Conservation (phyloP, 2,797 vertebrate species). For the Oreochromis mossambicus region DNA sequence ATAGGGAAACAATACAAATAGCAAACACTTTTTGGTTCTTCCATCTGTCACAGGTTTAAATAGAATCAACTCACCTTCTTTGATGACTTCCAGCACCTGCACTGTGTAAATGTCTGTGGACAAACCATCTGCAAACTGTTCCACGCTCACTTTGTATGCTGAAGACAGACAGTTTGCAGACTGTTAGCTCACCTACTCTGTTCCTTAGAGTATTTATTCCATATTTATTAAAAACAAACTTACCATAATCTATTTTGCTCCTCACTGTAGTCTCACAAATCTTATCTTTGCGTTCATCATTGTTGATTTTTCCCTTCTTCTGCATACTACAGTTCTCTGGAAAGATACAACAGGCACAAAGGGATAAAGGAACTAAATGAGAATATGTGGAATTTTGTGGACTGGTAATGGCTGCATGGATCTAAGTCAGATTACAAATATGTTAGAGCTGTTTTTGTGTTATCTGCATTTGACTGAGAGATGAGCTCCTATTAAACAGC, state of each 20-base stretch:
- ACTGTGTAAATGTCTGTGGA: conserved; percentile 48
- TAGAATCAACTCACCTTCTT: conserved; percentile 49
- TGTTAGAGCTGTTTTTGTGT: neutral
- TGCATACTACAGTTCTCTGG: conserved; percentile 60
- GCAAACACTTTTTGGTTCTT: neutral
- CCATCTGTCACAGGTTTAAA: neutral
- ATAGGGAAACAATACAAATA: neutral
- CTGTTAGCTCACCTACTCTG: neutral
- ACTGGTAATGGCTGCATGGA: neutral
- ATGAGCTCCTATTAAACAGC: neutral
- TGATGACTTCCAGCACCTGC: conserved; percentile 33
- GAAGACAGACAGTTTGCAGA: neutral
- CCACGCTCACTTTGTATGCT: conserved; percentile 58
- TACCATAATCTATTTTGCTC: conserved; percentile 58
- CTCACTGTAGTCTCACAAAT: conserved; percentile 25
- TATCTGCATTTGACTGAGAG: neutral
- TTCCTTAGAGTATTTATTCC: neutral
- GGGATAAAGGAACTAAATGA: neutral
- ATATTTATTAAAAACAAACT: neutral
- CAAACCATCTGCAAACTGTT: neutral
- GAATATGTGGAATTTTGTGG: neutral
- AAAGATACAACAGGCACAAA: neutral
- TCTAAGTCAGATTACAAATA: neutral
- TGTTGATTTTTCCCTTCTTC: conserved; percentile 19
- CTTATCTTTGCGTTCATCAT: neutral